phyloP scores from a whole-genome alignment of 2,888 invertebrate genomes.

The Merodon equestris region DNA sequence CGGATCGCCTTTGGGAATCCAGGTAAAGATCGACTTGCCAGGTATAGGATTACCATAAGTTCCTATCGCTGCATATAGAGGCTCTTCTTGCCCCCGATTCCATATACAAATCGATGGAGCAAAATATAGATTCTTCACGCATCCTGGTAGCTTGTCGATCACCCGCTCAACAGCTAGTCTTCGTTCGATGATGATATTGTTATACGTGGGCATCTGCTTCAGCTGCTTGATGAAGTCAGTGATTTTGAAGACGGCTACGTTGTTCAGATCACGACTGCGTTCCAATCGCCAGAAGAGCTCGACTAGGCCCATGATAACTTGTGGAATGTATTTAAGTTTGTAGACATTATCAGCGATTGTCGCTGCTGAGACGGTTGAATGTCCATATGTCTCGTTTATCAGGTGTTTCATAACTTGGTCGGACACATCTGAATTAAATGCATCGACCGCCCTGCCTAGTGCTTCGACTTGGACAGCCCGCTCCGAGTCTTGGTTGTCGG shows the following conservation, averaged over 20 bases:
- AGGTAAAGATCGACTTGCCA: slow-evolving; percentile 7
- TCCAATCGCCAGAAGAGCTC: slow-evolving; percentile 15
- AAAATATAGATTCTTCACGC: slow-evolving; percentile 14
- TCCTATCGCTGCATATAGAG: background rate
- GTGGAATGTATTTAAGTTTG: slow-evolving; percentile 8
- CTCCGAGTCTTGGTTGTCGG: background rate
- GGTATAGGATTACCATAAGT: background rate
- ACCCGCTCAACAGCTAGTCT: background rate
- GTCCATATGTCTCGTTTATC: slow-evolving; percentile 8
- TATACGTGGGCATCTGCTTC: background rate
- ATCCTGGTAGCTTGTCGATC: slow-evolving; percentile 6
- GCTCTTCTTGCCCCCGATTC: slow-evolving; percentile 12
- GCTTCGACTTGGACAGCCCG: slow-evolving; percentile 18
- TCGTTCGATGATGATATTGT: background rate
- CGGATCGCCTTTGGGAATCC: background rate
- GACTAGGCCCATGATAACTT: slow-evolving; percentile 5
- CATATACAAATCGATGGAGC: slow-evolving; percentile 3
- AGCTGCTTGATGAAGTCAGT: background rate
- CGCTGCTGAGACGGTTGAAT: background rate
- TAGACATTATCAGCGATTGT: slow-evolving; percentile 6
- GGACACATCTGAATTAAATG: background rate
- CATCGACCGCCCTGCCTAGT: slow-evolving; percentile 4
- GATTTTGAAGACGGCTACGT: slow-evolving; percentile 12
- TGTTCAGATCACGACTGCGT: slow-evolving; percentile 6
- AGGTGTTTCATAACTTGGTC: slow-evolving; percentile 24